A percentile compares a stretch with the other conserved stretches of the same genome.
phyloP scores from a whole-genome alignment of 1,140 invertebrate genomes.

The Meteorus sp. region DNA sequence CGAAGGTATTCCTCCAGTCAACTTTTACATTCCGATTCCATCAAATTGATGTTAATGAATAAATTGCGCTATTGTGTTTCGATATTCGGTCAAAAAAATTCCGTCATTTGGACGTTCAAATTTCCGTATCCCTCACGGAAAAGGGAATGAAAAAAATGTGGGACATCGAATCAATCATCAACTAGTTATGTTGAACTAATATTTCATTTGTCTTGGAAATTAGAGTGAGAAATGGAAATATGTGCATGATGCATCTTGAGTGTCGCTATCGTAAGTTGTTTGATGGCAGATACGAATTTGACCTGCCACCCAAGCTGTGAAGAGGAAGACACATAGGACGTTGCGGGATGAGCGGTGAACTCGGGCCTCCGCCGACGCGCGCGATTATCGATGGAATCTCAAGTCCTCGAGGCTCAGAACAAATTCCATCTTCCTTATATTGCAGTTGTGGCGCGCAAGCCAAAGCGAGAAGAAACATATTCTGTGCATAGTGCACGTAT shows the following conservation, averaged over 20 bases:
- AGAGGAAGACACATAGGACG: conserved; percentile 11
- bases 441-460: not conserved
- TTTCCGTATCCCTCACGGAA: no score
- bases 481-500: conserved; percentile 33
- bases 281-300: conserved; percentile 12
- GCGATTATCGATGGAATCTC: conserved; percentile 44
- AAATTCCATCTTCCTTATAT: not conserved
- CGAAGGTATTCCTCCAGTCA: no score
- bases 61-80: no score
- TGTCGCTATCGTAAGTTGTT: not conserved
- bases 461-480: not conserved
- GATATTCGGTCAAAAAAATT: no score
- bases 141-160: no score
- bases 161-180: no score
- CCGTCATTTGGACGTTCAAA: no score
- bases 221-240: not conserved
- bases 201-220: no score
- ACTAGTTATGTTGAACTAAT: no score
- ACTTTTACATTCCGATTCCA: no score
- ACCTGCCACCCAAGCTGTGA: conserved; percentile 23
- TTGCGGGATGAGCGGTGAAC: conserved; percentile 2
- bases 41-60: no score
- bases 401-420: conserved; percentile 12
- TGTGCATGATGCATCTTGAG: not conserved
- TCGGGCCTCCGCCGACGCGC: conserved; percentile 27